phyloP scores from a whole-genome alignment of 2,797 vertebrate species.

The Pantherophis vulpinus region DNA sequence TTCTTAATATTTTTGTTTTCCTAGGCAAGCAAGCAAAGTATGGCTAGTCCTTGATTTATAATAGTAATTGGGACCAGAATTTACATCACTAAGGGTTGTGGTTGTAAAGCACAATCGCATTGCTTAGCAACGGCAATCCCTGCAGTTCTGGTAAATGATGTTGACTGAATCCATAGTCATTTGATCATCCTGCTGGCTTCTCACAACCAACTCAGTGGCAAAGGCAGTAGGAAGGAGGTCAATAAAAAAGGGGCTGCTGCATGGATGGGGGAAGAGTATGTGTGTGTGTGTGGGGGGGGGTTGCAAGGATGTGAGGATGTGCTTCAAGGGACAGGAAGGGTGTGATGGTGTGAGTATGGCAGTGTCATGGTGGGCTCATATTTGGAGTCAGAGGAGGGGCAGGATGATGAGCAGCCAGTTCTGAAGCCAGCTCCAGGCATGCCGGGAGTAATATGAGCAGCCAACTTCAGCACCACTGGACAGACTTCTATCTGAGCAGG shows the following conservation, averaged over 20 bases:
- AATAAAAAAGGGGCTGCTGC: neutral
- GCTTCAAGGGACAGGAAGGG: neutral
- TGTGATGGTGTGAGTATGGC: neutral
- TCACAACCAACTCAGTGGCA: neutral
- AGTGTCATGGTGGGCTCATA: neutral
- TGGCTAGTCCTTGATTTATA: neutral
- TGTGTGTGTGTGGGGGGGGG: neutral
- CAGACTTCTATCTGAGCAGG: neutral
- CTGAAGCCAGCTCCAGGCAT: neutral
- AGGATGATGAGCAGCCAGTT: neutral
- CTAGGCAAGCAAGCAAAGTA: neutral
- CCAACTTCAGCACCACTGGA: neutral
- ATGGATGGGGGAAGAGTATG: neutral
- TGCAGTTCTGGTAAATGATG: neutral
- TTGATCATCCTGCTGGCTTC: neutral
- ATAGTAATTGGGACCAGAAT: slow-evolving; percentile 3
- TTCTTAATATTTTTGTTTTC: neutral
- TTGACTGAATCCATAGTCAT: neutral
- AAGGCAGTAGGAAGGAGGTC: neutral
- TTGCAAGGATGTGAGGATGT: neutral
- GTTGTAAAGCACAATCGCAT: neutral
- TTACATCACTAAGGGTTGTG: neutral
- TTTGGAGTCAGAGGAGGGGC: neutral
- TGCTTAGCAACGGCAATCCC: neutral
- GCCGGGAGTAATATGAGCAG: neutral